Evolutionary conservation across 2,113 vertebrate species (phyloP).

Genomic region (Mobula hypostoma): DNA sequence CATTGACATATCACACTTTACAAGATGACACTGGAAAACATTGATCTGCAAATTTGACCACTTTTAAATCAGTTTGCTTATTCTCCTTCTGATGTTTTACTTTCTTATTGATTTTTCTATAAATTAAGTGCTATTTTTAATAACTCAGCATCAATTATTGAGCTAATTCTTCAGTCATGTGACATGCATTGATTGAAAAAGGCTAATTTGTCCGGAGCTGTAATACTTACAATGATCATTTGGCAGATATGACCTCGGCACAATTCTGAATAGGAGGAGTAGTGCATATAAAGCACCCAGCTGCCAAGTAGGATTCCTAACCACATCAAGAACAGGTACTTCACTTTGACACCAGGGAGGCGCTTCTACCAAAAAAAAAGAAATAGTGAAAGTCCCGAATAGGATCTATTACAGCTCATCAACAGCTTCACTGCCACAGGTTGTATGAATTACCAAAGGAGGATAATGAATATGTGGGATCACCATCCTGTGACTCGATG

Average conservation of each 20-base stretch:
- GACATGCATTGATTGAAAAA: background rate
- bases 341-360: constrained; percentile 83
- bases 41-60: background rate
- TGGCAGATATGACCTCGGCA: constrained; percentile 85
- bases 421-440: background rate
- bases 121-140: background rate
- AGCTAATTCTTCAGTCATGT: background rate
- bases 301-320: constrained; percentile 79
- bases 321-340: constrained; percentile 84
- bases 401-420: background rate
- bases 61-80: background rate
- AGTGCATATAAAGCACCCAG: constrained; percentile 90
- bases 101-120: background rate
- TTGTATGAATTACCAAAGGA: background rate
- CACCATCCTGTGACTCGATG: background rate
- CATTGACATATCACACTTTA: background rate
- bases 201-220: background rate
- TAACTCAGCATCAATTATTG: background rate
- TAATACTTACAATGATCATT: constrained; percentile 79
- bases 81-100: background rate
- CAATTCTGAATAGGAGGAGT: constrained; percentile 82
- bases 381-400: background rate
- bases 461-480: background rate
- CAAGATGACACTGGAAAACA: background rate
- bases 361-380: constrained; percentile 61